Evolutionary conservation across 2,888 invertebrate genomes (phyloP).

Genomic region (Rotaria macrura): DNA sequence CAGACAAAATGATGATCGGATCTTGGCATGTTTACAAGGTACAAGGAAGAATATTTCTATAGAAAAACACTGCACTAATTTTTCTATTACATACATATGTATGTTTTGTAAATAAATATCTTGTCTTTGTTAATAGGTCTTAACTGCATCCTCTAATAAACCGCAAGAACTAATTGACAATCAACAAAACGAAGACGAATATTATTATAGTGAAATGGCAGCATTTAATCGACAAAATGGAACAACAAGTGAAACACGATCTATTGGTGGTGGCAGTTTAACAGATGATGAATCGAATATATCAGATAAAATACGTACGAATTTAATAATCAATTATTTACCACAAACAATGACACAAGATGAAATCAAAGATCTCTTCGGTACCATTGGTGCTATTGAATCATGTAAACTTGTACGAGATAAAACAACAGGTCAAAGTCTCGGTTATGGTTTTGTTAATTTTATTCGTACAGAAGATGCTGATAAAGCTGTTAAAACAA

Average conservation of each 20-base stretch:
- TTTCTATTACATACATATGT: not conserved
- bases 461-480: slow-evolving; percentile 94
- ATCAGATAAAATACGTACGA: slow-evolving; percentile 83
- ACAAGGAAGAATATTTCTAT: not conserved
- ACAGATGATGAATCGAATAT: not conserved
- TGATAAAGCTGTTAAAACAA: slow-evolving; percentile 90
- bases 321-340: slow-evolving; percentile 96
- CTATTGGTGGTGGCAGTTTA: not conserved
- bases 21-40: not conserved
- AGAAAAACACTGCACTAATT: not conserved
- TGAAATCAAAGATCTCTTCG: slow-evolving; percentile 91
- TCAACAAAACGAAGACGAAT: not conserved
- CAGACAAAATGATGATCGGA: not conserved
- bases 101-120: not conserved
- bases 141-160: not conserved
- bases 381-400: slow-evolving; percentile 95
- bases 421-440: slow-evolving; percentile 94
- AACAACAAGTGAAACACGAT: not conserved
- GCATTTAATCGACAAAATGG: not conserved
- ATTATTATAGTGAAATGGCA: slow-evolving; percentile 13
- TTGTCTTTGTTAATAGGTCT: not conserved
- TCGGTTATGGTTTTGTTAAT: slow-evolving; percentile 99
- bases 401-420: slow-evolving; percentile 97
- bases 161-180: not conserved
- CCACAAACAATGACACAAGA: slow-evolving; percentile 99